Evolutionary conservation across 2,113 vertebrate genomes (phyloP), one percentile per base, ranked within the genome.

Genomic region (Sprattus sprattus): DNA sequence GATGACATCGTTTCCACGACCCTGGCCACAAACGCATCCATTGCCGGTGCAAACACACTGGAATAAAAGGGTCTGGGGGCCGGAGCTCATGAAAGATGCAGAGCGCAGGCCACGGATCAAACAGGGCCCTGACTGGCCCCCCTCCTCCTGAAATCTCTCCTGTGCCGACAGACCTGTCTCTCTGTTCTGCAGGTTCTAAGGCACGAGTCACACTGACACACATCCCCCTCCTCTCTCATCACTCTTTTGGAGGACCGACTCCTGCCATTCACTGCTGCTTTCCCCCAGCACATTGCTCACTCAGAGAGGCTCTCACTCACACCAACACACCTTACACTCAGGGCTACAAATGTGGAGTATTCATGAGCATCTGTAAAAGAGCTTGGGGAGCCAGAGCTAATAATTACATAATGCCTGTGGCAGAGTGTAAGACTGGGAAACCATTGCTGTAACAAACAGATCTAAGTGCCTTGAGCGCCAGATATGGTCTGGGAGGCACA

Each of bases 1-100:
- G 89, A 91, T 89, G 85, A 86, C 89, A 81, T 86, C 15, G 9
- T 83, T 80, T 82, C 84, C 86, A 83, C 87, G 81, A 83, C 85
- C 84, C 67, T 71, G 86, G 88, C 86, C 45, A 45, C 54, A 82
- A 84, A 45, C 46, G 84, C 75, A 81, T 89, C 87, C 84, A 90
- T 87, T 3, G 2, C 84, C 82, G 81, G 88, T 85, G 52, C 52
- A 13, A 57, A 64, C 57, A 64, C 57, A 64, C 20, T 8, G 3
- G 0, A 71, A 32, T 71, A 82, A 83, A 83, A 85, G 78, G 83
- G 86, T 83, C 25, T 46, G 10, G 39, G 82, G 54, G 85, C 81
- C 5, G 49, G 46, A 39, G 84, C 46, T 85, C 83, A 85, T 89
- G 87, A 84, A 84, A 86, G 81, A 87, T 88, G 82, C 75, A 88